Percentiles rank a stretch among this genome's conserved stretches.
phyloP scores from a whole-genome alignment of 2,113 vertebrate species.

The Mus pahari region DNA sequence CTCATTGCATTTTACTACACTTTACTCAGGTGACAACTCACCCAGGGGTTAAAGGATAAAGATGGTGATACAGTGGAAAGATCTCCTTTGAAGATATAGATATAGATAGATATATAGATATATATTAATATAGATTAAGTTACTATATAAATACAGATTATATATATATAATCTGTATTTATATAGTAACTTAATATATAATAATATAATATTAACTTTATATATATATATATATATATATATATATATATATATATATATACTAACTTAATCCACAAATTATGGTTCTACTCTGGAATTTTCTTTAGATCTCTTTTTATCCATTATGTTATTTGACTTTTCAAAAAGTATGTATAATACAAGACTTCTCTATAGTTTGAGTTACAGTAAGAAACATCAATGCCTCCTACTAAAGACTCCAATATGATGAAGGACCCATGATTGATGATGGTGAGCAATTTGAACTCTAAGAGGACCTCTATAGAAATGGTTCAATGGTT shows the following conservation, averaged over 20 bases:
- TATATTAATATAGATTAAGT: too few relatives aligned
- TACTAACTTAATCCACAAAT: slow-evolving; percentile 40
- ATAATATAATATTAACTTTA: too few relatives aligned
- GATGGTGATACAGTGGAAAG: background rate
- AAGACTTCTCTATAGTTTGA: slow-evolving; percentile 68
- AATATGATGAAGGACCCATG: slow-evolving; percentile 37
- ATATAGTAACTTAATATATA: too few relatives aligned
- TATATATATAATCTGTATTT: too few relatives aligned
- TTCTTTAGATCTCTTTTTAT: slow-evolving; percentile 26
- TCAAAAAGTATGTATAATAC: slow-evolving; percentile 55
- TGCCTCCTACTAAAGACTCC: slow-evolving; percentile 73
- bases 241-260: too few relatives aligned
- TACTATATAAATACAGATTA: too few relatives aligned
- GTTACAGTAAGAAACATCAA: slow-evolving; percentile 64
- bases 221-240: too few relatives aligned
- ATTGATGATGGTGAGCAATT: slow-evolving; percentile 20
- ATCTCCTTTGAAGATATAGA: background rate
- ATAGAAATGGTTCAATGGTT: background rate
- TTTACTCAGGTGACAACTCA: background rate
- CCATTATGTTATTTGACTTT: slow-evolving; percentile 44
- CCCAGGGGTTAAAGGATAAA: background rate
- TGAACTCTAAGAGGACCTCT: slow-evolving; percentile 49
- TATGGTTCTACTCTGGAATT: slow-evolving; percentile 48
- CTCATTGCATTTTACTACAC: background rate
- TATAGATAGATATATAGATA: too few relatives aligned